Evolutionary conservation across 64 coral and sea anemone genomes (phyloP), one percentile per base, ranked within the genome.

Genomic region (Montipora cactus): DNA sequence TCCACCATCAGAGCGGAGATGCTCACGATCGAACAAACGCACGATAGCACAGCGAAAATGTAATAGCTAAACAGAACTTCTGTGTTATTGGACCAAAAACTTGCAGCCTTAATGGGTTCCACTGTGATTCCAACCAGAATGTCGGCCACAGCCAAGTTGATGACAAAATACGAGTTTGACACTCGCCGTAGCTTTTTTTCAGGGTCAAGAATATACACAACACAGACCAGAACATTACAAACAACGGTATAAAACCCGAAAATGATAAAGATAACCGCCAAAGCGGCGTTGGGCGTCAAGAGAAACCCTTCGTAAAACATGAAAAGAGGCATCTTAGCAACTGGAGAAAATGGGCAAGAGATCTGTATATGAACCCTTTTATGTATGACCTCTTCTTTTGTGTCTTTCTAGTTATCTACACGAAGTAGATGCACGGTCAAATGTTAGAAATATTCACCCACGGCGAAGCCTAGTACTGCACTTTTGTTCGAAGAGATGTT

Each of bases 261-360:
- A 69, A 98, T 92, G 51, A 98, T 88, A 49, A 91, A 92, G 23
- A 95, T 81, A 25, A 92, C 77, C 1, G 96, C 96, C 50, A 98
- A 47, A 12, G 89, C 74, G 16, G 91, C 55, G 61, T 92, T 94
- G 12, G 96, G 87, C n/a, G 89, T 98, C 6, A 98, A 68, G 62
- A 98, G 88, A 92, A 95, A 98, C 22, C 96, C 96, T 11, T 98
- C 78, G 22, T 95, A 95, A 89, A 95, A 98, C 93, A 98, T 98
- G 68, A 89, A 90, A 58, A 95, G 76, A 55, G 70, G 67, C 80
- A 90, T 90, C 45, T 49, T 12, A 47, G 7, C 81, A 84, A 64
- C 25, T 44, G 44, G 11, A 77, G 46, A 78, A 78, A 37, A 37
- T 37, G 37, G 37, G 37, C 37, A 37, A 37, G 37, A 37, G 37